Evolutionary conservation across 2,113 vertebrate genomes (phyloP).

Genomic region (Thamnophis sirtalis): DNA sequence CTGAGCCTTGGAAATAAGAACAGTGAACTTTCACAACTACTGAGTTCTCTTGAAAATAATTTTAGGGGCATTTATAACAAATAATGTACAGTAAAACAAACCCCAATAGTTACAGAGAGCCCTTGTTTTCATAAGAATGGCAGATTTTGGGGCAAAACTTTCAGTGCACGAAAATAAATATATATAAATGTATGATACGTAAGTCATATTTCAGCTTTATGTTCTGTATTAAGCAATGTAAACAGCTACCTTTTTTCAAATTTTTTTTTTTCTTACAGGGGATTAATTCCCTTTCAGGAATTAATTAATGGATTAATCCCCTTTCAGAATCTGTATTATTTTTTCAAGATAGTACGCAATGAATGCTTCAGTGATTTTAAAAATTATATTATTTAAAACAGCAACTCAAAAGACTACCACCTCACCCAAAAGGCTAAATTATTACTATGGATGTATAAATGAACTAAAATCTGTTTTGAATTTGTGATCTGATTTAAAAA

Average conservation of each 20-base stretch:
- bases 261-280: neutral
- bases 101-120: conserved; percentile 30
- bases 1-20: conserved; percentile 60
- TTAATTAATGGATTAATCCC: neutral
- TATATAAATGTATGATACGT: neutral
- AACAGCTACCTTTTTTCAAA: neutral
- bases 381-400: neutral
- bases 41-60: conserved; percentile 54
- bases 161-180: conserved; percentile 5
- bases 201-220: neutral
- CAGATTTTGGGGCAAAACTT: neutral
- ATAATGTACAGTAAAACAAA: conserved; percentile 7
- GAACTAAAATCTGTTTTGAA: neutral
- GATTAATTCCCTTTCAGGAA: neutral
- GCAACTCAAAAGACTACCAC: neutral
- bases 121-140: conserved; percentile 29
- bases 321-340: neutral
- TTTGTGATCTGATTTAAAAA: neutral
- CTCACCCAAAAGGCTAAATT: neutral
- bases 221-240: neutral
- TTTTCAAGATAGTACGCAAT: neutral
- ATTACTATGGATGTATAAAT: neutral
- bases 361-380: neutral
- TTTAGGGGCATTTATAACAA: conserved; percentile 49
- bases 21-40: conserved; percentile 59